These are phyloP conservation scores for Clarias magur DNA, from an alignment of 2,113 vertebrate species.

Conservation along the genomic window DNA sequence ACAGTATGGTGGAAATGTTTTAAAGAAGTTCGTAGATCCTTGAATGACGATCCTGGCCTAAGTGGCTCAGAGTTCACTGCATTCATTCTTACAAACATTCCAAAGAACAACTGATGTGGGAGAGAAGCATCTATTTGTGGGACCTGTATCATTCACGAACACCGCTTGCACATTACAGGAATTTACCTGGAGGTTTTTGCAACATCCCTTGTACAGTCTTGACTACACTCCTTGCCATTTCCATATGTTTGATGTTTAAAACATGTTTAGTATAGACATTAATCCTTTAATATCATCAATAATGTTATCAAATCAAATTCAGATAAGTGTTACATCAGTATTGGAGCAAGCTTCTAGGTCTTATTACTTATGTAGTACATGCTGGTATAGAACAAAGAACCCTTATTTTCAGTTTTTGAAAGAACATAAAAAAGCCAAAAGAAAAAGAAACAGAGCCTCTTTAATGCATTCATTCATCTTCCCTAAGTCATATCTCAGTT, in stretches of 20 bases:
- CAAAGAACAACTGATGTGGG: too few relatives aligned
- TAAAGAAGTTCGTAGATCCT: too few relatives aligned
- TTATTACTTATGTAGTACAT: neutral
- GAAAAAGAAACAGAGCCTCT: neutral
- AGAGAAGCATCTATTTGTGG: too few relatives aligned
- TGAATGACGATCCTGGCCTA: too few relatives aligned
- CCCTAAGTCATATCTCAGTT: neutral
- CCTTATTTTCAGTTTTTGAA: neutral
- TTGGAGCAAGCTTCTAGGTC: neutral
- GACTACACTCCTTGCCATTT: too few relatives aligned
- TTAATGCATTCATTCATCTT: neutral
- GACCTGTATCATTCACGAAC: too few relatives aligned
- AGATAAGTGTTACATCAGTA: neutral
- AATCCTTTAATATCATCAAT: neutral
- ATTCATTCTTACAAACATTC: too few relatives aligned
- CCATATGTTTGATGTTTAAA: neutral
- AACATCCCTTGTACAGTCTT: too few relatives aligned
- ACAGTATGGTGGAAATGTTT: too few relatives aligned
- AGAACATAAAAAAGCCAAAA: slow-evolving; percentile 3
- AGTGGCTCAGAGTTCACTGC: too few relatives aligned
- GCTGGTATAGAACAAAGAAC: neutral
- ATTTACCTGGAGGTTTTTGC: too few relatives aligned
- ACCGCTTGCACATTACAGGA: too few relatives aligned
- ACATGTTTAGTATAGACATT: neutral
- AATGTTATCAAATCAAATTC: neutral